Evolutionary conservation across 2,113 vertebrate genomes (phyloP), one percentile per base, ranked within the genome.

Genomic region (Seriola rivoliana): DNA sequence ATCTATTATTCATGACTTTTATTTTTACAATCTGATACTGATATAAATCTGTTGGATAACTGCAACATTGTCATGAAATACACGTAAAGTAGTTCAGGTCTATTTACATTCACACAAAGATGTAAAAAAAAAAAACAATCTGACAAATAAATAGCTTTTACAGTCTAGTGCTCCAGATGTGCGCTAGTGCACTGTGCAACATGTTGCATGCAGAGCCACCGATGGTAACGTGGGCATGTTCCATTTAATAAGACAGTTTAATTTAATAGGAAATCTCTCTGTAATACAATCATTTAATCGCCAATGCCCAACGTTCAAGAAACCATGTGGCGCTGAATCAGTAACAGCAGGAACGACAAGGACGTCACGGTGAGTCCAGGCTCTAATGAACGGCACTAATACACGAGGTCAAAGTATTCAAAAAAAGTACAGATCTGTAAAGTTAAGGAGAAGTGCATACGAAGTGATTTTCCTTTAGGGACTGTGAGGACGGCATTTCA

Each of bases 81-180:
- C 70, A 63, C 67, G 40, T 81, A 68, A 86, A 78, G 54, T 32
- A 62, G 21, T 71, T 80, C 16, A 59, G 13, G 14, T 73, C 16
- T 79, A 71, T 81, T 80, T 82, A 86, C 77, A 84, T 48, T 69
- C 71, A 79, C 75, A 70, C 46, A 78, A 46, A 78, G 8, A 84
- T 36, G 48, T 23, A 21, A 73, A 19, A 48, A 10, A 16, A 16
- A 74, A 81, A 54, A 65, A 62, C 29, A 64, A 80, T 70, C 67
- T 34, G 57, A 75, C 67, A 64, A 86, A 91, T 88, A 81, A 83
- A 87, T 70, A 82, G 68, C 19, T 76, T 94, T 94, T 95, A 94
- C 94, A 95, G 94, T 94, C 72, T 85, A 88, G 94, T 94, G 92
- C 93, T 95, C 94, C 94, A 94, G 88, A 85, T 83, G 84, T 92